Percentiles rank a stretch among this genome's conserved stretches.
These are phyloP conservation scores for Drosophila fulvimacula DNA, from an alignment of 2,888 invertebrate species.

Conservation along the genomic window DNA sequence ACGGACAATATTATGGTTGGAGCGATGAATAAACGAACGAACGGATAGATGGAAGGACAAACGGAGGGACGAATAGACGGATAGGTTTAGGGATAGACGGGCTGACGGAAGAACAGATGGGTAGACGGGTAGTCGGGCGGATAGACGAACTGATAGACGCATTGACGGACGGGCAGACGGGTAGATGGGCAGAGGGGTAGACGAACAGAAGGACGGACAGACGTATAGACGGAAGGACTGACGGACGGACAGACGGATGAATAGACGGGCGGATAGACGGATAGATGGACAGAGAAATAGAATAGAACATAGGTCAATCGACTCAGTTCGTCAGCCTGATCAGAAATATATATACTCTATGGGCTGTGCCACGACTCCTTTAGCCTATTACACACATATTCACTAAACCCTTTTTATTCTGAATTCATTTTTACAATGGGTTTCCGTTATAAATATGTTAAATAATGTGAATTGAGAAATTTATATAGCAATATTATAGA, in stretches of 20 bases:
- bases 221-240: background rate
- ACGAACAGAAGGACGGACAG: background rate
- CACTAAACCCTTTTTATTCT: background rate
- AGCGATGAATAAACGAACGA: too few species aligned
- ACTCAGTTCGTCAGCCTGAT: too few species aligned
- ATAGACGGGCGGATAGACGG: too few species aligned
- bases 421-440: background rate
- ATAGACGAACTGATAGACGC: background rate
- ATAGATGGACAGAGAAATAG: too few species aligned
- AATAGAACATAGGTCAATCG: too few species aligned
- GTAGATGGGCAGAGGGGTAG: rapidly evolving
- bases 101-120: background rate
- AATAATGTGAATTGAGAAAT: background rate
- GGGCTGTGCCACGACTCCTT: background rate
- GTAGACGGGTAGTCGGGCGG: rapidly evolving
- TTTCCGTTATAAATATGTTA: background rate
- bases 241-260: background rate
- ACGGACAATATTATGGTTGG: too few species aligned
- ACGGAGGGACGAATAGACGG: too few species aligned
- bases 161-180: background rate
- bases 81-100: too few species aligned
- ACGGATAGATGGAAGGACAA: too few species aligned
- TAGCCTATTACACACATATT: background rate
- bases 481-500: background rate
- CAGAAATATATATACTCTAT: background rate